These are phyloP conservation scores for Conchocele bisecta DNA, from an alignment of 2,888 invertebrate species.

Conservation along the genomic window DNA sequence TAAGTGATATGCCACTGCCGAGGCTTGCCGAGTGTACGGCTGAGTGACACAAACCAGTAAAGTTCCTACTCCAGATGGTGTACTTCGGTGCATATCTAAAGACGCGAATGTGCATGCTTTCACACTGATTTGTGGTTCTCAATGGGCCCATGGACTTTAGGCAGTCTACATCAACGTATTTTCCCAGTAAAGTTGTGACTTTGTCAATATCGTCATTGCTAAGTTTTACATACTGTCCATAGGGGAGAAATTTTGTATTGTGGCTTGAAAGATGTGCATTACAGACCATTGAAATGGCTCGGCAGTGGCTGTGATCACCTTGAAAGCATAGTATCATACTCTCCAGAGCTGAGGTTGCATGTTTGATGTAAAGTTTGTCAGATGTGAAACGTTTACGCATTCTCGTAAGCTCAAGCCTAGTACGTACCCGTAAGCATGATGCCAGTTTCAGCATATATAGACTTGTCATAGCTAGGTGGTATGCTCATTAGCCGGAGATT, in stretches of 20 bases:
- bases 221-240: constrained; percentile 13
- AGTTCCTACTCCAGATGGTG: constrained; percentile 24
- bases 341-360: background rate
- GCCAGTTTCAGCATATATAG: constrained; percentile 4
- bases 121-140: constrained; percentile 17
- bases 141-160: constrained; percentile 8
- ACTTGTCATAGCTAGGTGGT: background rate
- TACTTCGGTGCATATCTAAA: constrained; percentile 16
- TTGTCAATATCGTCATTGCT: constrained; percentile 7
- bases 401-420: background rate
- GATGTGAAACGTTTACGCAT: background rate
- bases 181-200: background rate
- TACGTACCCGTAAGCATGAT: background rate
- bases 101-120: constrained; percentile 12
- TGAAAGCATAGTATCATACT: constrained; percentile 5
- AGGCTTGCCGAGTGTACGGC: constrained; percentile 7
- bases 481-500: background rate
- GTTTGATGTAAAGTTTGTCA: background rate
- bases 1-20: background rate
- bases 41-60: constrained; percentile 12
- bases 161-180: background rate
- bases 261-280: constrained; percentile 6
- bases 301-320: constrained; percentile 1
- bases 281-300: constrained; percentile 10
- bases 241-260: constrained; percentile 4